phyloP scores from a whole-genome alignment of 2,888 invertebrate species.

The Steromphala cineraria region DNA sequence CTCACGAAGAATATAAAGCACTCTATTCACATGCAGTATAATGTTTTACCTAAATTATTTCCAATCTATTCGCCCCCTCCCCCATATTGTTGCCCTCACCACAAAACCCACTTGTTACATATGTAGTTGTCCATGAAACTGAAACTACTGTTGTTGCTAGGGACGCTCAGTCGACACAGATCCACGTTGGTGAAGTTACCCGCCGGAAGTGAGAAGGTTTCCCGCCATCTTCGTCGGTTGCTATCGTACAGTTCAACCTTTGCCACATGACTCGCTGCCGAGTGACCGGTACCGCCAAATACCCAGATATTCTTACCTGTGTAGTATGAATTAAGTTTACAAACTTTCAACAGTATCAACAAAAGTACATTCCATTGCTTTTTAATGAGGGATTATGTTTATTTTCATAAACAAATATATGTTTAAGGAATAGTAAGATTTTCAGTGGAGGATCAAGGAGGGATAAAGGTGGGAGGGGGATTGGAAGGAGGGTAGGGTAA shows the following conservation, averaged over 20 bases:
- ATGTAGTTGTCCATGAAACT: conserved; percentile 57
- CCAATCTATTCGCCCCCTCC: too few relatives aligned
- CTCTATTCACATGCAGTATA: too few relatives aligned
- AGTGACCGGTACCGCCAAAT: conserved; percentile 63
- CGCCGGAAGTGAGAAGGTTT: conserved; percentile 53
- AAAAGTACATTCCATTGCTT: not conserved
- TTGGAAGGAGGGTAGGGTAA: too few relatives aligned
- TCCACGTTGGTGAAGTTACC: conserved; percentile 59
- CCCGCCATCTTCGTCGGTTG: conserved; percentile 56
- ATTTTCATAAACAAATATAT: too few relatives aligned
- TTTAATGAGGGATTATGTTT: too few relatives aligned
- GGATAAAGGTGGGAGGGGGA: too few relatives aligned
- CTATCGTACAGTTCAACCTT: conserved; percentile 61
- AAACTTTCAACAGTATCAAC: too few relatives aligned
- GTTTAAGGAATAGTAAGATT: too few relatives aligned
- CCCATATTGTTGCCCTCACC: conserved; percentile 46
- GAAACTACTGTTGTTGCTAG: conserved; percentile 59
- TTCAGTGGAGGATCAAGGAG: too few relatives aligned
- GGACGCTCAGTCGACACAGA: conserved; percentile 56
- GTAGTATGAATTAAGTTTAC: not conserved
- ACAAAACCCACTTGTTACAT: conserved; percentile 65
- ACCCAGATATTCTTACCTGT: conserved; percentile 61
- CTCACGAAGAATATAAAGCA: too few relatives aligned
- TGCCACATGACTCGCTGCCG: conserved; percentile 48
- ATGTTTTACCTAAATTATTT: too few relatives aligned